These are phyloP conservation scores for Cantharis flavilabris DNA, from an alignment of 2,888 invertebrate genomes.

Conservation along the genomic window DNA sequence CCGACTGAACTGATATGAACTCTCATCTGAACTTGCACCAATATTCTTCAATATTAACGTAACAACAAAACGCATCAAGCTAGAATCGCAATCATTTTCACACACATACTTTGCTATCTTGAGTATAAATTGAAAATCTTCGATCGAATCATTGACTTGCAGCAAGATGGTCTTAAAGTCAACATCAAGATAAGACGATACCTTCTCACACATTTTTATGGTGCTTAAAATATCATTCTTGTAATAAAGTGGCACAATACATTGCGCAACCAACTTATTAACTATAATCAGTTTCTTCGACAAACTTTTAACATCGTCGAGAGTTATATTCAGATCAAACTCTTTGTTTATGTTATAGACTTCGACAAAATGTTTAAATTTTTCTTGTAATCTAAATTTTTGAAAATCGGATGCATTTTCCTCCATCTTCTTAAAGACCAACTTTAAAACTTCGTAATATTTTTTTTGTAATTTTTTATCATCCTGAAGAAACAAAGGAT, in stretches of 20 bases:
- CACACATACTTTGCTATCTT: constrained; percentile 35
- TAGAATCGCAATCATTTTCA: constrained; percentile 26
- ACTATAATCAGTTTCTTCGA: constrained; percentile 24
- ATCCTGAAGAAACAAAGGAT: neutral
- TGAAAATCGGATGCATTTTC: constrained; percentile 1
- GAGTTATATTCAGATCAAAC: constrained; percentile 27
- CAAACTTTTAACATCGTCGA: constrained; percentile 26
- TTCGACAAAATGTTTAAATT: constrained; percentile 19
- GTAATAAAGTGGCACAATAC: constrained; percentile 16
- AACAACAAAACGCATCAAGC: constrained; percentile 38
- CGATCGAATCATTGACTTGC: constrained; percentile 36
- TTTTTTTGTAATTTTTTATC: constrained; percentile 7
- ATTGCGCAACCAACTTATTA: constrained; percentile 28
- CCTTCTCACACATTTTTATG: constrained; percentile 32
- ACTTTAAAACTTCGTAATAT: constrained; percentile 26
- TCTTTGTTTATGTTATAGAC: constrained; percentile 32
- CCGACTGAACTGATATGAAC: neutral
- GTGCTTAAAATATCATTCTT: constrained; percentile 5
- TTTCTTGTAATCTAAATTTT: constrained; percentile 6
- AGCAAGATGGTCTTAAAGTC: constrained; percentile 35
- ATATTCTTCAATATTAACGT: constrained; percentile 39
- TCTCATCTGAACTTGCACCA: constrained; percentile 1
- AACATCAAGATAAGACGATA: constrained; percentile 34
- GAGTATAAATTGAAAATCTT: constrained; percentile 36
- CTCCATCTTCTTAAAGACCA: constrained; percentile 25